phyloP scores from a whole-genome alignment of 2,113 vertebrate genomes.

The Takifugu flavidus region DNA sequence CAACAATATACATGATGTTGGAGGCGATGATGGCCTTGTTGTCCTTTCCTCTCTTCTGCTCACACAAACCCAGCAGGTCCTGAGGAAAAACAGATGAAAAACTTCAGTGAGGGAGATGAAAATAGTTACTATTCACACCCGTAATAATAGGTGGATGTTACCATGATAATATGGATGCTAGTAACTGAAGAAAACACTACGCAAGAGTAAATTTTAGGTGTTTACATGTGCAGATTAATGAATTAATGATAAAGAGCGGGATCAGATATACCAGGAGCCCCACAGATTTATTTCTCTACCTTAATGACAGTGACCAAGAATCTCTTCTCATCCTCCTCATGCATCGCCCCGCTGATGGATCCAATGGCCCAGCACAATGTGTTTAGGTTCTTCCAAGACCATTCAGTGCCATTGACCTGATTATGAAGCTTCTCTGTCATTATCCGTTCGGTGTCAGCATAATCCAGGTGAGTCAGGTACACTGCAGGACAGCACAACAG shows the following conservation, averaged over 20 bases:
- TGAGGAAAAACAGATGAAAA: constrained; percentile 45
- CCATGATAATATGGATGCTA: no score
- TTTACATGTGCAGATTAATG: no score
- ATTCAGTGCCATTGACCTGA: constrained; percentile 97
- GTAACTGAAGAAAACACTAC: no score
- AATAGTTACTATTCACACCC: no score
- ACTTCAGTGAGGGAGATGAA: not conserved
- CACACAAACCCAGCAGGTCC: constrained; percentile 96
- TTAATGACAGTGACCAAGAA: constrained; percentile 99
- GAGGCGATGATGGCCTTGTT: constrained; percentile 99
- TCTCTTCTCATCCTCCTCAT: constrained; percentile 97
- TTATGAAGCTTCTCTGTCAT: constrained; percentile 99
- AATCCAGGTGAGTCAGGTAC: constrained; percentile 97
- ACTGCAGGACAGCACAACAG: constrained; percentile 70
- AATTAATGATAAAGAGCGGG: no score
- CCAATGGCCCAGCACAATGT: constrained; percentile 98
- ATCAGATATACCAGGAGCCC: not conserved
- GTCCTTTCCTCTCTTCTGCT: constrained; percentile 98
- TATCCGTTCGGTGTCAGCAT: constrained; percentile 95
- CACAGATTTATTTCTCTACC: constrained; percentile 65
- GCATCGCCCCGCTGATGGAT: constrained; percentile 98
- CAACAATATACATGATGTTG: constrained; percentile 99
- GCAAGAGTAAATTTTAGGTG: no score
- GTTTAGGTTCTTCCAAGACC: constrained; percentile 99
- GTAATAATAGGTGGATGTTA: no score